phyloP scores from a whole-genome alignment of 92 coral and sea anemone species.

The Phenganax subtilis region DNA sequence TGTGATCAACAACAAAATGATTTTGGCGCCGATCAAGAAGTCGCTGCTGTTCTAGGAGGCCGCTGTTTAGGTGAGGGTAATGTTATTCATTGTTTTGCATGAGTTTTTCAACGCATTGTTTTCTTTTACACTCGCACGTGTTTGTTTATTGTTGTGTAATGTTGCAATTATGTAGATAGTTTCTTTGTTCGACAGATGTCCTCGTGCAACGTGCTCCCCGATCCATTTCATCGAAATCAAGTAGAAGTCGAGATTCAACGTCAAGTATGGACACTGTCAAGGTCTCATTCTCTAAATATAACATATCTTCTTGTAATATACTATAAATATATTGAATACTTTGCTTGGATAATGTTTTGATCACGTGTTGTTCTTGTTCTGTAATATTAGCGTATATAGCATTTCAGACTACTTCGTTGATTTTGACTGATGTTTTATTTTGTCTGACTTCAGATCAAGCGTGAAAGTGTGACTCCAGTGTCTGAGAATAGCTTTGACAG shows the following conservation, averaged over 20 bases:
- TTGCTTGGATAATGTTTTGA: not conserved
- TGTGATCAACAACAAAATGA: slow-evolving; percentile 27
- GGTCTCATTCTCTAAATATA: not conserved
- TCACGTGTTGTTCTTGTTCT: not conserved
- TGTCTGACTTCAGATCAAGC: slow-evolving; percentile 14
- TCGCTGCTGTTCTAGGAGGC: slow-evolving; percentile 62
- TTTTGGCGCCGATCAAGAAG: slow-evolving; percentile 70
- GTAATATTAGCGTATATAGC: not conserved
- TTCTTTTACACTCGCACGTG: not conserved
- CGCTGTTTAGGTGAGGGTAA: slow-evolving; percentile 28
- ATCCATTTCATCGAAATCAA: not conserved
- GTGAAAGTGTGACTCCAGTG: slow-evolving; percentile 38
- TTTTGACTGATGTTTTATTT: not conserved
- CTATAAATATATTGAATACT: not conserved
- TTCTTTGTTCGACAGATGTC: slow-evolving; percentile 35
- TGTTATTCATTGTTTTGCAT: not conserved
- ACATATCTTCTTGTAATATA: too few species aligned
- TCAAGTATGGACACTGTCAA: slow-evolving; percentile 27
- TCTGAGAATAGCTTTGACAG: slow-evolving; percentile 32
- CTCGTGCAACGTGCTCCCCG: slow-evolving; percentile 3
- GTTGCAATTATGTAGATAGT: slow-evolving; percentile 23
- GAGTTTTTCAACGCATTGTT: not conserved
- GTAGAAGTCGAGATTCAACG: not conserved
- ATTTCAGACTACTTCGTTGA: not conserved
- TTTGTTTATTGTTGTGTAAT: slow-evolving; percentile 18